Conservation (phyloP, 2,113 vertebrate species). For the Leucoraja erinaceus region DNA sequence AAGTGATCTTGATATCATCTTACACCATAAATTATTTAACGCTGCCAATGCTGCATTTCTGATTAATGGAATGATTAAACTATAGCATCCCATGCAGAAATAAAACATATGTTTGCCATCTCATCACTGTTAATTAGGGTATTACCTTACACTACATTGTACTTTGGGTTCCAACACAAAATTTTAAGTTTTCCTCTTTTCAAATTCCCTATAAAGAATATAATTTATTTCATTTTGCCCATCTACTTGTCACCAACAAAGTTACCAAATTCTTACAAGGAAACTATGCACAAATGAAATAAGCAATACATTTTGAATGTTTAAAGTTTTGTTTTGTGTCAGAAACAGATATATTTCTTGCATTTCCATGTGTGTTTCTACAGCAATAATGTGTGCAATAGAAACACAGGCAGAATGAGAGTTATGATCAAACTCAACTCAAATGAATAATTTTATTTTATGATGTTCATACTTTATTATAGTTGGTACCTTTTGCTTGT, state of each 20-base stretch:
- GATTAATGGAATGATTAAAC: constrained; percentile 25
- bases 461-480: not conserved
- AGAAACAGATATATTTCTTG: not conserved
- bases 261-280: not conserved
- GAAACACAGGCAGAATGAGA: too few relatives aligned
- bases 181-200: not conserved
- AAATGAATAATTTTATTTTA: too few relatives aligned
- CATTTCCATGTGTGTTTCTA: not conserved
- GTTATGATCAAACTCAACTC: too few relatives aligned
- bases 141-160: not conserved
- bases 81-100: not conserved
- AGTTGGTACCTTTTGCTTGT: not conserved
- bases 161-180: not conserved
- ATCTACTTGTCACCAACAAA: not conserved
- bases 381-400: too few relatives aligned
- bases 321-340: not conserved
- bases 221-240: not conserved
- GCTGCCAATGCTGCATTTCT: not conserved
- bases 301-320: not conserved
- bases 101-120: not conserved
- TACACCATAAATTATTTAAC: constrained; percentile 9
- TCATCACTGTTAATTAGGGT: not conserved
- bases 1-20: not conserved
- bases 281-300: not conserved
- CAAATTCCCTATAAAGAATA: not conserved